A percentile compares a stretch with the other conserved stretches of the same genome.
phyloP scores from a whole-genome alignment of 1,140 invertebrate species.

The Glomeris maerens region DNA sequence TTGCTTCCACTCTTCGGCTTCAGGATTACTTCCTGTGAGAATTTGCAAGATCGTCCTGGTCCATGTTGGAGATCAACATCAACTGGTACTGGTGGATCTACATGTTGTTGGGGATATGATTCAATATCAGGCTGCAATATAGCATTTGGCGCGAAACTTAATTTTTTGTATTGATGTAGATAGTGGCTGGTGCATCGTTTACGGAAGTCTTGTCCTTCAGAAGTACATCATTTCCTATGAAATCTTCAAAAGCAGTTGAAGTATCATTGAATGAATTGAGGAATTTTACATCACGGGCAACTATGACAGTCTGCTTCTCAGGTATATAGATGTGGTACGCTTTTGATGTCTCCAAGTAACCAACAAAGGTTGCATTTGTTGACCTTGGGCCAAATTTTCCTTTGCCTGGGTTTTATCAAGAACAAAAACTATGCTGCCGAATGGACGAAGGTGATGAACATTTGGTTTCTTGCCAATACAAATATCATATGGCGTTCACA shows the following conservation, averaged over 20 bases:
- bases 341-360: slow-evolving; percentile 12
- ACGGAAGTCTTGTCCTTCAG: background rate
- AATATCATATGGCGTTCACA: too few species aligned
- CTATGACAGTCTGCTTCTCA: too few species aligned
- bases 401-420: slow-evolving; percentile 13
- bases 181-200: slow-evolving; percentile 1
- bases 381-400: slow-evolving; percentile 15
- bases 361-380: slow-evolving; percentile 14
- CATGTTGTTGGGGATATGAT: slow-evolving; percentile 3
- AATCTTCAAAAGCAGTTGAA: too few species aligned
- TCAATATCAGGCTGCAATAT: background rate
- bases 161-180: slow-evolving; percentile 5
- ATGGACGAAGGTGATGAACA: slow-evolving; percentile 15
- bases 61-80: too few species aligned
- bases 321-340: too few species aligned
- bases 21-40: slow-evolving; percentile 22
- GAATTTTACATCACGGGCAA: too few species aligned
- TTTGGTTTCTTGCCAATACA: too few species aligned
- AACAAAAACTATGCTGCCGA: slow-evolving; percentile 16
- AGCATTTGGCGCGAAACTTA: background rate
- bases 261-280: too few species aligned
- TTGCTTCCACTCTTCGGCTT: slow-evolving; percentile 24
- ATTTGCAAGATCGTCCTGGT: slow-evolving; percentile 21
- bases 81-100: too few species aligned
- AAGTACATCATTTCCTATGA: background rate